phyloP scores from a whole-genome alignment of 2,797 vertebrate species.

The Rhincodon typus region DNA sequence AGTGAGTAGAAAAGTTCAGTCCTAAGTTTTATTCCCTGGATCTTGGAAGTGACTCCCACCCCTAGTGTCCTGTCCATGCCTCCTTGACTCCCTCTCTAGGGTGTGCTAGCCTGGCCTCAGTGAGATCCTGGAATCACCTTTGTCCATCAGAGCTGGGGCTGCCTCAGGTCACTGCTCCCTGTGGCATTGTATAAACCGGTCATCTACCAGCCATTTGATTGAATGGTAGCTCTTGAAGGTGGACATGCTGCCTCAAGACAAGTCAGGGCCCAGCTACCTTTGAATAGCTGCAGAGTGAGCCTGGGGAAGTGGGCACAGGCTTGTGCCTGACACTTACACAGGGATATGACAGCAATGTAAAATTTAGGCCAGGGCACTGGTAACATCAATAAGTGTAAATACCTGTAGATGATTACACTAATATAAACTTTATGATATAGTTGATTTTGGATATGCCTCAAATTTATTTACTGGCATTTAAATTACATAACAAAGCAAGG shows the following conservation, averaged over 20 bases:
- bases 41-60: not conserved
- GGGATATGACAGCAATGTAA: not conserved
- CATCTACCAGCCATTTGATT: too few relatives aligned
- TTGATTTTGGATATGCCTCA: not conserved
- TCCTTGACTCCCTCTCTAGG: not conserved
- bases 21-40: not conserved
- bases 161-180: too few relatives aligned
- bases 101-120: not conserved
- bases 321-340: not conserved
- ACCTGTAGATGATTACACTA: not conserved
- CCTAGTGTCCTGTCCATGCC: not conserved
- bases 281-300: not conserved
- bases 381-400: not conserved
- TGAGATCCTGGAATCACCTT: not conserved
- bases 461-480: slow-evolving; percentile 23
- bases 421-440: not conserved
- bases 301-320: not conserved
- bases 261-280: not conserved
- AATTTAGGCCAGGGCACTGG: not conserved
- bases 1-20: too few relatives aligned
- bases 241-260: not conserved
- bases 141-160: too few relatives aligned
- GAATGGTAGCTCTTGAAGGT: too few relatives aligned
- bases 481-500: not conserved
- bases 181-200: too few relatives aligned